Percentiles rank a stretch among this genome's conserved stretches.
phyloP scores from a whole-genome alignment of 2,797 vertebrate species.

The Gobio occitaniae region DNA sequence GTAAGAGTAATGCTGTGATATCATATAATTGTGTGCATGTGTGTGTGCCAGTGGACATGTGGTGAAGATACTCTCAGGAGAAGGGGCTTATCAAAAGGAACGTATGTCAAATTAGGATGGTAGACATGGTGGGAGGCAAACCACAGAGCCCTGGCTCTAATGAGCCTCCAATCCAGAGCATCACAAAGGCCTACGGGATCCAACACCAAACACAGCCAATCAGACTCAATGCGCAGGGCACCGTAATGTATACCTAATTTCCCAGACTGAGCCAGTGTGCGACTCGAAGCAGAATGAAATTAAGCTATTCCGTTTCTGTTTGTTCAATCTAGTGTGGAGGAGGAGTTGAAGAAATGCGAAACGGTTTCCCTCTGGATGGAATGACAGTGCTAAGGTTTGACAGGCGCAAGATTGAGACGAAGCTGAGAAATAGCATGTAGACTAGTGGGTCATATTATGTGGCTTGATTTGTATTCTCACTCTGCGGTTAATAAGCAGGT shows the following conservation, averaged over 20 bases:
- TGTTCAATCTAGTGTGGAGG: constrained; percentile 46
- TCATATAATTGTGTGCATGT: constrained; percentile 38
- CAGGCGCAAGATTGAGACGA: constrained; percentile 43
- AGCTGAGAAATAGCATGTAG: constrained; percentile 45
- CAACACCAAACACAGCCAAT: constrained; percentile 56
- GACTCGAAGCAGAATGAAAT: not conserved
- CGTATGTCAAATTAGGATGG: constrained; percentile 65
- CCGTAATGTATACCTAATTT: constrained; percentile 37
- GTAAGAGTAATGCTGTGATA: constrained; percentile 68
- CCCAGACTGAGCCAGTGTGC: constrained; percentile 12
- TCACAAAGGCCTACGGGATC: constrained; percentile 47
- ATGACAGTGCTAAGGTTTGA: constrained; percentile 43
- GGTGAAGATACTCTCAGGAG: constrained; percentile 52
- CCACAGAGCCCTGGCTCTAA: constrained; percentile 56
- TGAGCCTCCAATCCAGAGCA: constrained; percentile 55
- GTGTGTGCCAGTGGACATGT: constrained; percentile 38
- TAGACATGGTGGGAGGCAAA: constrained; percentile 58
- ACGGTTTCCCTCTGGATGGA: constrained; percentile 58
- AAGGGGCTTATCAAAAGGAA: constrained; percentile 64
- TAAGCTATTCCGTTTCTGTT: constrained; percentile 37
- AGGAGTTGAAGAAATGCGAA: constrained; percentile 44
- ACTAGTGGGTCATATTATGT: constrained; percentile 41
- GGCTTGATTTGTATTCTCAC: constrained; percentile 55
- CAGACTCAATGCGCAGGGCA: constrained; percentile 39
- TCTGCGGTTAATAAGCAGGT: constrained; percentile 45